These are phyloP conservation scores for Aegotheles bennettii DNA, from an alignment of 2,113 vertebrate species.

Conservation along the genomic window DNA sequence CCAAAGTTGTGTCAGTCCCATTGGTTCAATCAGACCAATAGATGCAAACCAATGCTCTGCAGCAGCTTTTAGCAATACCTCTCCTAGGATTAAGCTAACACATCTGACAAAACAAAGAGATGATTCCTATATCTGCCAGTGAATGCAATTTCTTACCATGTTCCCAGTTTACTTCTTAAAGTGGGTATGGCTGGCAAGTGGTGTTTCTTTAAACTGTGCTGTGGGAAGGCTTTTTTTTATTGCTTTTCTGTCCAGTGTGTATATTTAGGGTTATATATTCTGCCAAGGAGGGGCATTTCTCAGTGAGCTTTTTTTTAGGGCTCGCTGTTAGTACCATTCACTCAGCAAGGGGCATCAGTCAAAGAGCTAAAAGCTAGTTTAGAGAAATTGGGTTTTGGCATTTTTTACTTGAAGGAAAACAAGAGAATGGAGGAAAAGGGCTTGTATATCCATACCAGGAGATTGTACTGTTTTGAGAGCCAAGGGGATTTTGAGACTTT, in stretches of 20 bases:
- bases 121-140: background rate
- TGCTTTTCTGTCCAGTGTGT: background rate
- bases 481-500: background rate
- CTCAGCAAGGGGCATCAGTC: background rate
- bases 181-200: background rate
- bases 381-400: background rate
- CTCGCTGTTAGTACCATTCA: background rate
- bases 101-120: background rate
- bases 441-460: background rate
- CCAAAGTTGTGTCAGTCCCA: fast-evolving
- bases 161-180: background rate
- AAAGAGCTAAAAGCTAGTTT: background rate
- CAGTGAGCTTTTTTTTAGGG: background rate
- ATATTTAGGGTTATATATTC: background rate
- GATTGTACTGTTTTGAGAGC: background rate
- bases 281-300: background rate
- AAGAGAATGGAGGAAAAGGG: background rate
- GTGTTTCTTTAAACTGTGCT: background rate
- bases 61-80: background rate
- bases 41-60: background rate
- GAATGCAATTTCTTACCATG: background rate
- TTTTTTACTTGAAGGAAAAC: background rate
- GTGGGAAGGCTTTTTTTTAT: background rate
- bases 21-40: background rate
- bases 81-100: background rate